Evolutionary conservation across 2,888 invertebrate species (phyloP), one percentile per base, ranked within the genome.

Genomic region (Clanis bilineata): DNA sequence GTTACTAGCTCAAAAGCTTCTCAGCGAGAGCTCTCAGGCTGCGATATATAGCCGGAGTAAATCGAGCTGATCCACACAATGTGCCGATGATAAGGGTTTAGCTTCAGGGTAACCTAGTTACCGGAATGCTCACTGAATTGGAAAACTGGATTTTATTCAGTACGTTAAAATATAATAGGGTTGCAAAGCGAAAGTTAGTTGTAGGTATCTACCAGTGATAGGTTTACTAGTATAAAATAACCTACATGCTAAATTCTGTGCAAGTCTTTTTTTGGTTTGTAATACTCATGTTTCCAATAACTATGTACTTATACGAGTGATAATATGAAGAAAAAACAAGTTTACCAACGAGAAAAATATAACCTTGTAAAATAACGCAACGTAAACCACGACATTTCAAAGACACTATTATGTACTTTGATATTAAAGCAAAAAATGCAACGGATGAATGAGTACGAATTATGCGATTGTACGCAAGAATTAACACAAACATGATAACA

Each of bases 1-100:
- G 18, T 21, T 32, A 32, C 18, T 32, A 32, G 32, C 18, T 21
- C 51, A 51, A 18, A 32, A 51, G 51, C 28, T 47, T 28, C 28
- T 28, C 15, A 7, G 47, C 25, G 6, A 47, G 32, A 51, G 28
- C 47, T 47, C 47, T 28, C 25, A 21, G 22, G 9, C 44, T 44
- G 22, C 44, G 44, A 22, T 44, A 22, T 44, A 44, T 21, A 10
- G 44, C 22, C 10, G 28, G n/a, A 82, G 83, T 79, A 73, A 70
- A 75, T 73, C 74, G 72, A 68, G 69, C 74, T 80, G 85, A 86
- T 83, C 77, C 76, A 80, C 79, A 84, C 84, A 85, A 83, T 85
- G 76, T 80, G 66, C 66, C 59, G 59, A 54, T 67, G 85, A 86
- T 86, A 86, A 80, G 74, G 72, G 64, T 70, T 74, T 71, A 67